Evolutionary conservation across 1,140 invertebrate genomes (phyloP).

Genomic region (Drosophila kohkoa): DNA sequence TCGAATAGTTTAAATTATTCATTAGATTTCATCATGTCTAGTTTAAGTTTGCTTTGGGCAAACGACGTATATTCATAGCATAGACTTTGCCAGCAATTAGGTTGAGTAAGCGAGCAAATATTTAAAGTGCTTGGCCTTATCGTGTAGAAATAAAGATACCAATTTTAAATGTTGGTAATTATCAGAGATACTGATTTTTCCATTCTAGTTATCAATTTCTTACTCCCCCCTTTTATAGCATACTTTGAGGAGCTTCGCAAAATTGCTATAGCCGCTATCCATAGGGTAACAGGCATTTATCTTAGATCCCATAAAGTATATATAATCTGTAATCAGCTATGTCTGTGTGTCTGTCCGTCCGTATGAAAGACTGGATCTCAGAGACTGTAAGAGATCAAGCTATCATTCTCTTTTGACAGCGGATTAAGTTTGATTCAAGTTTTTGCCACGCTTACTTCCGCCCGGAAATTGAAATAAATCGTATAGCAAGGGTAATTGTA

Average conservation of each 20-base stretch:
- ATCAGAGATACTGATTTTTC: background rate
- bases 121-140: conserved; percentile 10
- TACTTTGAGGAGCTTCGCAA: conserved; percentile 10
- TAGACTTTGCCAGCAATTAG: background rate
- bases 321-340: no score
- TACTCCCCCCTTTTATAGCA: background rate
- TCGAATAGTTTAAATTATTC: conserved; percentile 68
- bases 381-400: no score
- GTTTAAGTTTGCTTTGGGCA: background rate
- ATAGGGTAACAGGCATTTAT: no score
- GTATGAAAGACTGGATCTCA: no score
- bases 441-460: no score
- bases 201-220: background rate
- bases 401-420: no score
- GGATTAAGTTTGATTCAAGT: no score
- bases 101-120: conserved; percentile 10
- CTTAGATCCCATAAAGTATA: no score
- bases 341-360: no score
- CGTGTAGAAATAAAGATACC: conserved; percentile 8
- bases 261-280: background rate
- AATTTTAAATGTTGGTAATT: conserved; percentile 1
- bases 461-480: no score
- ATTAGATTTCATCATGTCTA: conserved; percentile 19
- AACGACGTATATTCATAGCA: background rate
- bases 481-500: no score